Evolutionary conservation across 1,140 invertebrate genomes (phyloP).

Genomic region (Venustaconcha ellipsiformis): DNA sequence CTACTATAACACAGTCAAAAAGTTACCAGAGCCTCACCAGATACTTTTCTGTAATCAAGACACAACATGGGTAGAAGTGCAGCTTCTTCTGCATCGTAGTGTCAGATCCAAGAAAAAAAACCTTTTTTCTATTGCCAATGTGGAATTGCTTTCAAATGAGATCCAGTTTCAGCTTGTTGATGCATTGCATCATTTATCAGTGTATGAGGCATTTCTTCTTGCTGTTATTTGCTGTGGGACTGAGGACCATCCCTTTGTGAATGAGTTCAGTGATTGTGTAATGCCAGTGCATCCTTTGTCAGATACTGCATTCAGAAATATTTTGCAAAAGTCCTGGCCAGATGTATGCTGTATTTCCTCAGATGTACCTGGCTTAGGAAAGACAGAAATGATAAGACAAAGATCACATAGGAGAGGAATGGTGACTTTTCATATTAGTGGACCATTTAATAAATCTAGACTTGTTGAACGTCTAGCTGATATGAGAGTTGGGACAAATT

Average conservation of each 20-base stretch:
- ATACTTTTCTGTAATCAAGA: slow-evolving; percentile 37
- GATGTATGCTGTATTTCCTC: slow-evolving; percentile 29
- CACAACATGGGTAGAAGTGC: slow-evolving; percentile 35
- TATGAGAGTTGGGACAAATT: slow-evolving; percentile 12
- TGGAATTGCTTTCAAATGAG: slow-evolving; percentile 34
- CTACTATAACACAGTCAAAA: slow-evolving; percentile 36
- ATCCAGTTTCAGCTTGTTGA: slow-evolving; percentile 34
- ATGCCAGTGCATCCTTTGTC: slow-evolving; percentile 18
- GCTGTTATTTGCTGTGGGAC: slow-evolving; percentile 30
- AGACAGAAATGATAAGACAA: slow-evolving; percentile 27
- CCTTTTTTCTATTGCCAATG: slow-evolving; percentile 39
- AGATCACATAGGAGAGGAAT: slow-evolving; percentile 9
- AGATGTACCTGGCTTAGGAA: slow-evolving; percentile 33
- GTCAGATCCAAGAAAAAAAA: background rate
- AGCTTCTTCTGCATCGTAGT: slow-evolving; percentile 33
- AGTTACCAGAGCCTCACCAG: slow-evolving; percentile 36
- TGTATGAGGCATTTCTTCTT: background rate
- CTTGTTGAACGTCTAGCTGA: slow-evolving; percentile 18
- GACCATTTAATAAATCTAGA: slow-evolving; percentile 7
- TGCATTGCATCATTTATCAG: background rate
- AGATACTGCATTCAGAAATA: background rate
- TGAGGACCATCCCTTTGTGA: slow-evolving; percentile 27
- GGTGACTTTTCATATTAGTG: slow-evolving; percentile 36
- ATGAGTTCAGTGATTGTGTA: slow-evolving; percentile 7
- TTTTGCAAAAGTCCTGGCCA: slow-evolving; percentile 19